Conservation (phyloP, 1,140 invertebrate species). For the Pectinophora gossypiella region DNA sequence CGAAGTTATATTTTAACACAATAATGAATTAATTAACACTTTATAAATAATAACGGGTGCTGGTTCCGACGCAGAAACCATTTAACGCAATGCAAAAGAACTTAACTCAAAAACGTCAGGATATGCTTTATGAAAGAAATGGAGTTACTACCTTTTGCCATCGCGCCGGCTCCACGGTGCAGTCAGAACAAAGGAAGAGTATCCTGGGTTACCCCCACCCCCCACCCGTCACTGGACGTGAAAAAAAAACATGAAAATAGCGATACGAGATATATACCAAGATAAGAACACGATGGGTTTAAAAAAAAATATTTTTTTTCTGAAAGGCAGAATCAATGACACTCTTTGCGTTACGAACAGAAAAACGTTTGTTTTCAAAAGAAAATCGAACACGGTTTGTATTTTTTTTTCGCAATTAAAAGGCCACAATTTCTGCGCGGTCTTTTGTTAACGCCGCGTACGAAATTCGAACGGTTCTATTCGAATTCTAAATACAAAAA, state of each 20-base stretch:
- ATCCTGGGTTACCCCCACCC: slow-evolving; percentile 19
- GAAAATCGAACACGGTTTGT: background rate
- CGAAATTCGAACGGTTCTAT: slow-evolving; percentile 5
- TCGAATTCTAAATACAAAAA: background rate
- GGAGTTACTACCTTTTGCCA: slow-evolving; percentile 36
- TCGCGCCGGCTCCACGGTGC: slow-evolving; percentile 24
- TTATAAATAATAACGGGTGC: no score
- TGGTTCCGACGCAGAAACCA: no score
- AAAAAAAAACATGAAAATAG: slow-evolving; percentile 17
- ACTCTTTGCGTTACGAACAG: no score
- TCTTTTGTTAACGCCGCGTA: slow-evolving; percentile 23
- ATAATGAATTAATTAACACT: no score
- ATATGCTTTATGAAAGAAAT: slow-evolving; percentile 13
- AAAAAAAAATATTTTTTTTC: no score
- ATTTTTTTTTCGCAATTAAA: slow-evolving; percentile 23
- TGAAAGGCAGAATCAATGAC: no score
- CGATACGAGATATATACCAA: no score
- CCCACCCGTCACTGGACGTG: slow-evolving; percentile 19
- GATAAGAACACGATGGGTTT: background rate
- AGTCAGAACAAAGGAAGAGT: slow-evolving; percentile 44
- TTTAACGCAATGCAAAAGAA: no score
- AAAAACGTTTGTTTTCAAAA: no score
- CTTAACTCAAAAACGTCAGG: slow-evolving; percentile 12
- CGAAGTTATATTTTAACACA: no score
- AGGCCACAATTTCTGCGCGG: slow-evolving; percentile 23